A percentile compares a stretch with the other conserved stretches of the same genome.
These are phyloP conservation scores for Puffinus mauretanicus DNA, from an alignment of 2,113 vertebrate genomes.

Conservation along the genomic window DNA sequence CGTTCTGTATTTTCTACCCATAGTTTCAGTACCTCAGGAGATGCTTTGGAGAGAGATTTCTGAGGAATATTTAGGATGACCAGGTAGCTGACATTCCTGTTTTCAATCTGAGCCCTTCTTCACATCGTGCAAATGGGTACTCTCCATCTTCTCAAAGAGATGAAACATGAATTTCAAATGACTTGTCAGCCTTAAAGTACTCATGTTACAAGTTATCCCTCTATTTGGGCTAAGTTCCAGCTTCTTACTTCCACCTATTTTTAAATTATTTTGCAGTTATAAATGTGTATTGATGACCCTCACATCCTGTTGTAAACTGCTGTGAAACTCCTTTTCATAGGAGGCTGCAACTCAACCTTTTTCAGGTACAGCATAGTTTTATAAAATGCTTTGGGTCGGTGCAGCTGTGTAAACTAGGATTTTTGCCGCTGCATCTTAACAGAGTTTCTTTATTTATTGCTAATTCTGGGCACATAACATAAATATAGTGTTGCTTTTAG, in stretches of 20 bases:
- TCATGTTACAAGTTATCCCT: not conserved
- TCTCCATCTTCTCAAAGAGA: not conserved
- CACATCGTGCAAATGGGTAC: not conserved
- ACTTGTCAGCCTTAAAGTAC: not conserved
- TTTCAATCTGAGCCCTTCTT: not conserved
- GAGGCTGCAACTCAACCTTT: not conserved
- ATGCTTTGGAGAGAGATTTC: not conserved
- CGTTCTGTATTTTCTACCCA: not conserved
- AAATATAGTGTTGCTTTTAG: constrained; percentile 39
- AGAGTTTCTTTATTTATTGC: constrained; percentile 51
- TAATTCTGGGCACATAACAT: constrained; percentile 11
- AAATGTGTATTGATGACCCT: not conserved
- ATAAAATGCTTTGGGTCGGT: constrained; percentile 2
- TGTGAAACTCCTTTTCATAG: not conserved
- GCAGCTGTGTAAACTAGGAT: constrained; percentile 52
- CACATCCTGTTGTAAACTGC: not conserved
- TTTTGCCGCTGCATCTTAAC: constrained; percentile 37
- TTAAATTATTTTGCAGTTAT: not conserved
- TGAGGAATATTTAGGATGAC: not conserved
- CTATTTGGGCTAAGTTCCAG: not conserved
- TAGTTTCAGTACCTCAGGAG: not conserved
- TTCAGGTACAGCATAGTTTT: not conserved
- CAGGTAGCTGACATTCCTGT: not conserved
- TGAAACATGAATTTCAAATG: not conserved
- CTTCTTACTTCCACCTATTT: not conserved